Percentiles rank a stretch among this genome's conserved stretches.
Conservation (phyloP, 2,113 vertebrate species). For the Cyprinodon tularosa region DNA sequence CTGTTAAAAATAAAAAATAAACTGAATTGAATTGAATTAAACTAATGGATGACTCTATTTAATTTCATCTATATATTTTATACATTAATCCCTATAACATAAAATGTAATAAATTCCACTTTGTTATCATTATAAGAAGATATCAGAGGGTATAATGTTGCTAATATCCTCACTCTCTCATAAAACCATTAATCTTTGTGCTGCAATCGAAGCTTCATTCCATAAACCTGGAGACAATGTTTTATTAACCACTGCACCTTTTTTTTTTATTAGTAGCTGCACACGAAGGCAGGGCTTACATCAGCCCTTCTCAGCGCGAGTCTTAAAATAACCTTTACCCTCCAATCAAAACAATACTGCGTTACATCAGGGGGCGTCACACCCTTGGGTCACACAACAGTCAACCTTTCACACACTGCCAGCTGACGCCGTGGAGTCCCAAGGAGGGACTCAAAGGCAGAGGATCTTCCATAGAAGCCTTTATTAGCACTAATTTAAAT, state of each 20-base stretch:
- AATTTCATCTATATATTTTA: too few species aligned
- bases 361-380: slow-evolving; percentile 40
- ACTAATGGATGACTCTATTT: too few species aligned
- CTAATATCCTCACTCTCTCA: too few species aligned
- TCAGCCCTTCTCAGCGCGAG: neutral
- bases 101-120: too few species aligned
- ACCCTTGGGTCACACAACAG: slow-evolving; percentile 43
- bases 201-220: neutral
- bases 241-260: neutral
- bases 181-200: neutral
- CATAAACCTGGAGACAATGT: accelerated
- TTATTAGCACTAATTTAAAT: neutral
- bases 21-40: too few species aligned
- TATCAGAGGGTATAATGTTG: too few species aligned
- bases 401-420: slow-evolving; percentile 54
- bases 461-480: neutral
- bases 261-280: slow-evolving; percentile 5
- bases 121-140: too few species aligned
- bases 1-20: too few species aligned
- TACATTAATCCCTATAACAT: too few species aligned
- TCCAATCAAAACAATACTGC: slow-evolving; percentile 25
- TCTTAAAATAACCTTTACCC: slow-evolving; percentile 55
- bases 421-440: slow-evolving; percentile 1
- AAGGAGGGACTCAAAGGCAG: neutral
- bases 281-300: slow-evolving; percentile 21